phyloP scores from a whole-genome alignment of 2,888 invertebrate genomes.

The Eutolmus rufibarbis region DNA sequence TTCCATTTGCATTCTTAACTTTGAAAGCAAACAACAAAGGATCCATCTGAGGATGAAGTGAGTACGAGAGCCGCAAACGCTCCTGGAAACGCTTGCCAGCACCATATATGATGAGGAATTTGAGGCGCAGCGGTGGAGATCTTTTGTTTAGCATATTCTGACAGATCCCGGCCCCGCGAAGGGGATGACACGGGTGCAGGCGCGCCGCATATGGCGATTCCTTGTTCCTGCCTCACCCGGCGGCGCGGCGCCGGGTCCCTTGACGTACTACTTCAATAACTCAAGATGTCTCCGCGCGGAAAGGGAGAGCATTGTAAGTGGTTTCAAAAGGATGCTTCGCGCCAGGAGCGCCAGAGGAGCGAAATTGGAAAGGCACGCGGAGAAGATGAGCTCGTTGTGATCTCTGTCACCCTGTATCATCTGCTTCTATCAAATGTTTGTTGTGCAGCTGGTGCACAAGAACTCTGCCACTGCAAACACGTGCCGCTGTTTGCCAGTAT shows the following conservation, averaged over 20 bases:
- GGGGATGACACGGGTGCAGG: neutral
- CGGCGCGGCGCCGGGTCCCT: neutral
- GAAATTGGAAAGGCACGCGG: neutral
- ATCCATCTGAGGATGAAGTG: neutral
- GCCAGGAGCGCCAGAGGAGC: neutral
- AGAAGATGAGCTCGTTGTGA: constrained; percentile 3
- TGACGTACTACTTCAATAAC: neutral
- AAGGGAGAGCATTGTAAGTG: neutral
- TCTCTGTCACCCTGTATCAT: neutral
- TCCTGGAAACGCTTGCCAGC: neutral
- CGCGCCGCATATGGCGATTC: neutral
- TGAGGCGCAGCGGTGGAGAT: neutral
- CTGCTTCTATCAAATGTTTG: neutral
- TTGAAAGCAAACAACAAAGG: neutral
- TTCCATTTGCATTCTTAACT: constrained; percentile 16
- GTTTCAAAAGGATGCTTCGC: neutral
- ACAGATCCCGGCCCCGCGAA: neutral
- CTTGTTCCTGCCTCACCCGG: neutral
- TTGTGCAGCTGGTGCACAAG: neutral
- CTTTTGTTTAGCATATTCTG: constrained; percentile 21
- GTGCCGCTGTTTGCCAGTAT: constrained; percentile 35
- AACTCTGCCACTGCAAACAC: constrained; percentile 33
- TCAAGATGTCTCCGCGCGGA: neutral
- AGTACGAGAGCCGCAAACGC: neutral
- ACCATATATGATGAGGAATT: neutral